Conservation (phyloP, 2,888 invertebrate genomes). For the Linyphia triangularis region DNA sequence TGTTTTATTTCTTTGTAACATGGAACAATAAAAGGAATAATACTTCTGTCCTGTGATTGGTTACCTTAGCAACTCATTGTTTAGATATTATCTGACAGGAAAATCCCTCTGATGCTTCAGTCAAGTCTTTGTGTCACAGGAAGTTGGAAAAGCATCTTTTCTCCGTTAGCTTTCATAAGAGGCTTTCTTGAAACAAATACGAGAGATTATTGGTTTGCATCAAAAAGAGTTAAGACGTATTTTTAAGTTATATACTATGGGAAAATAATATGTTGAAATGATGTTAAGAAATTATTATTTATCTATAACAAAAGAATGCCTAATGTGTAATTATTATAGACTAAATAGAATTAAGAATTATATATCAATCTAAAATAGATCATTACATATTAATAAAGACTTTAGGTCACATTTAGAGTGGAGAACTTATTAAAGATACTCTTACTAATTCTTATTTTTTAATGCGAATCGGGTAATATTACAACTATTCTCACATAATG, state of each 20-base stretch:
- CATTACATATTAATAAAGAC: too few relatives aligned
- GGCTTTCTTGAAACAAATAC: constrained; percentile 26
- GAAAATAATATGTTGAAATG: too few relatives aligned
- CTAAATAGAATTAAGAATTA: too few relatives aligned
- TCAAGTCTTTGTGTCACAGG: background rate
- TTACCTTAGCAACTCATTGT: constrained; percentile 30
- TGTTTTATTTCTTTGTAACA: background rate
- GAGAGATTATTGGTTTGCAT: background rate
- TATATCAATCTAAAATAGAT: too few relatives aligned
- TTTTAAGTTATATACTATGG: background rate
- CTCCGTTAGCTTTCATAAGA: background rate
- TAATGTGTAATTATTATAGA: too few relatives aligned
- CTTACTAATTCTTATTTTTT: too few relatives aligned
- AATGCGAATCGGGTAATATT: too few relatives aligned
- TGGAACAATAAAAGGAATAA: background rate
- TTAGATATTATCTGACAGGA: constrained; percentile 30
- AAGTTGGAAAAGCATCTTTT: background rate
- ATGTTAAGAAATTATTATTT: too few relatives aligned
- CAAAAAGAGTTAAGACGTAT: background rate
- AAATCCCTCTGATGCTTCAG: background rate
- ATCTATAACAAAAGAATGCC: too few relatives aligned
- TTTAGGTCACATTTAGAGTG: too few relatives aligned
- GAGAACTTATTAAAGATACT: too few relatives aligned
- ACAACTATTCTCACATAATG: too few relatives aligned
- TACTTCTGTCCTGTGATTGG: constrained; percentile 3